Evolutionary conservation across 2,113 vertebrate species (phyloP).

Genomic region (Tringa solitaria): DNA sequence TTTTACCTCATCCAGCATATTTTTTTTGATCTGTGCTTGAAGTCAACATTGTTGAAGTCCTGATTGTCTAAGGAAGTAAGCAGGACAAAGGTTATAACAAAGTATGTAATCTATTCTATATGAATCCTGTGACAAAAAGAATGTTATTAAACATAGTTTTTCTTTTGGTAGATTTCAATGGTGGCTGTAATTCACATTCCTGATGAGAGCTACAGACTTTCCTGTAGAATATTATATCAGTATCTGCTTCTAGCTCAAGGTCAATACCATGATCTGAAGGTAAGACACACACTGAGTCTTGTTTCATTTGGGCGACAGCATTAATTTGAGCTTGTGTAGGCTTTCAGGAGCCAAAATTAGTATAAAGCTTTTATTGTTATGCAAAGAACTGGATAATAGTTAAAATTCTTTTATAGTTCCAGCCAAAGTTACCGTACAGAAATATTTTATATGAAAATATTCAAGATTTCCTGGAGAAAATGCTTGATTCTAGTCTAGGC

Average conservation of each 20-base stretch:
- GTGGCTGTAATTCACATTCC: slow-evolving; percentile 90
- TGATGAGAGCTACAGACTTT: slow-evolving; percentile 85
- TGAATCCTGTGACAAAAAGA: background rate
- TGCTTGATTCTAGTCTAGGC: background rate
- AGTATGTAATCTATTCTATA: background rate
- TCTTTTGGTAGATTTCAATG: slow-evolving; percentile 82
- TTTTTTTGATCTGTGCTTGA: background rate
- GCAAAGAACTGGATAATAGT: background rate
- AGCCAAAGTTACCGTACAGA: background rate
- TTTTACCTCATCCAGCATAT: background rate
- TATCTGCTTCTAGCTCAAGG: slow-evolving; percentile 90
- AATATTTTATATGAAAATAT: background rate
- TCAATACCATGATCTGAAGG: slow-evolving; percentile 92
- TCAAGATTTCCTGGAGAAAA: background rate
- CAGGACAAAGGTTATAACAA: background rate
- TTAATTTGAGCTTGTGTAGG: slow-evolving; percentile 4
- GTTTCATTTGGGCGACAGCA: background rate
- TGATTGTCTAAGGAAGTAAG: background rate
- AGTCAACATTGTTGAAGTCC: background rate
- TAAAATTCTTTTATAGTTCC: background rate
- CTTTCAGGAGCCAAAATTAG: background rate
- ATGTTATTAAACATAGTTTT: background rate
- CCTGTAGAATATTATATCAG: slow-evolving; percentile 89
- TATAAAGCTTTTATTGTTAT: background rate
- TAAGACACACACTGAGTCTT: slow-evolving; percentile 20